These are phyloP conservation scores for Ridgeia piscesae DNA, from an alignment of 1,140 invertebrate species.

Conservation along the genomic window DNA sequence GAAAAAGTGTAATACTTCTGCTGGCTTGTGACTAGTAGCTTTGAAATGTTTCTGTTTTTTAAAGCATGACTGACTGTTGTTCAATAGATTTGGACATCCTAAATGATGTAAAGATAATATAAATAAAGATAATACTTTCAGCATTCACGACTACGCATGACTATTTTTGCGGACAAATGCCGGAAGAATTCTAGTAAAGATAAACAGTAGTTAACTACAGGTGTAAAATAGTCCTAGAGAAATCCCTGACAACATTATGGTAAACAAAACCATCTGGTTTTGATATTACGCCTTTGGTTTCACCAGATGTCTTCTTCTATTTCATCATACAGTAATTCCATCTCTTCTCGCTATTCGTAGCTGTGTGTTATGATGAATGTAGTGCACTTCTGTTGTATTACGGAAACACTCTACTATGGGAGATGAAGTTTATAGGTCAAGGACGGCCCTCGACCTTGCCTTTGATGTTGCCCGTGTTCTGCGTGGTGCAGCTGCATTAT, in stretches of 20 bases:
- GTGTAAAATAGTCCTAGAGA: background rate
- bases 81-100: background rate
- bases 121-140: background rate
- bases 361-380: background rate
- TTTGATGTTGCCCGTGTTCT: background rate
- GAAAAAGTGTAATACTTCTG: constrained; percentile 1
- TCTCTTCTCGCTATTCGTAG: background rate
- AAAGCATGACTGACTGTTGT: no score
- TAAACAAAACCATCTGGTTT: no score
- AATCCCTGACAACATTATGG: background rate
- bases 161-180: background rate
- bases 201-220: background rate
- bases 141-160: background rate
- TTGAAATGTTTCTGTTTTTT: background rate
- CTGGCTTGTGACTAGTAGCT: background rate
- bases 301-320: background rate
- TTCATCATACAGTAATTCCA: background rate
- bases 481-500: background rate
- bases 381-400: background rate
- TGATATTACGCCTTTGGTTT: background rate
- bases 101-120: no score
- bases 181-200: background rate
- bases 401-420: no score
- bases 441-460: background rate
- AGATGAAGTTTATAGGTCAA: background rate